A percentile compares a stretch with the other conserved stretches of the same genome.
Evolutionary conservation across 2,797 vertebrate species (phyloP).

Genomic region (Aplochiton taeniatus): DNA sequence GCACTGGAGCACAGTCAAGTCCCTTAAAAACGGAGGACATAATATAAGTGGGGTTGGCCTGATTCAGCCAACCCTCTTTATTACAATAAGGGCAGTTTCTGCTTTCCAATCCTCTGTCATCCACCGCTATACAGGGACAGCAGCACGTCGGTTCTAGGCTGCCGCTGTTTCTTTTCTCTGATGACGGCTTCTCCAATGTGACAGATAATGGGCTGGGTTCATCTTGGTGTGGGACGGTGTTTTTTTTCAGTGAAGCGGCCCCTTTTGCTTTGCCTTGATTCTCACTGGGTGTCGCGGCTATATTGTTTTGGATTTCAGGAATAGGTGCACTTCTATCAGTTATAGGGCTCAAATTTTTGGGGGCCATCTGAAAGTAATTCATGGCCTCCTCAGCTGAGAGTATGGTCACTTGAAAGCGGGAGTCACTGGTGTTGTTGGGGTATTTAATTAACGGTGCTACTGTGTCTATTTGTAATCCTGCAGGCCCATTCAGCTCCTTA

Average conservation of each 20-base stretch:
- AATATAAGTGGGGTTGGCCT: neutral
- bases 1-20: neutral
- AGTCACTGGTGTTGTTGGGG: neutral
- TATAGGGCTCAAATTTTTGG: neutral
- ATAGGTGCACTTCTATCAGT: neutral
- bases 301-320: neutral
- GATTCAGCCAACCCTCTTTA: neutral
- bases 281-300: too few relatives aligned
- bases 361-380: neutral
- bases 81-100: neutral
- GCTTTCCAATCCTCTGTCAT: neutral
- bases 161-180: neutral
- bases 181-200: neutral
- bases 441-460: neutral
- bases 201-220: neutral
- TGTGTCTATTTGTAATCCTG: neutral
- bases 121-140: conserved; percentile 5
- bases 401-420: conserved; percentile 7
- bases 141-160: neutral
- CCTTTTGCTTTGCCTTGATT: too few relatives aligned
- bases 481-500: neutral
- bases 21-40: neutral
- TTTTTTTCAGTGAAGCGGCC: fast-evolving
- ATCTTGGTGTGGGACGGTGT: conserved; percentile 10
- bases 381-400: conserved; percentile 19